Percentiles rank a stretch among this genome's conserved stretches.
Evolutionary conservation across 2,113 vertebrate species (phyloP).

Genomic region (Campylomormyrus tamandua): DNA sequence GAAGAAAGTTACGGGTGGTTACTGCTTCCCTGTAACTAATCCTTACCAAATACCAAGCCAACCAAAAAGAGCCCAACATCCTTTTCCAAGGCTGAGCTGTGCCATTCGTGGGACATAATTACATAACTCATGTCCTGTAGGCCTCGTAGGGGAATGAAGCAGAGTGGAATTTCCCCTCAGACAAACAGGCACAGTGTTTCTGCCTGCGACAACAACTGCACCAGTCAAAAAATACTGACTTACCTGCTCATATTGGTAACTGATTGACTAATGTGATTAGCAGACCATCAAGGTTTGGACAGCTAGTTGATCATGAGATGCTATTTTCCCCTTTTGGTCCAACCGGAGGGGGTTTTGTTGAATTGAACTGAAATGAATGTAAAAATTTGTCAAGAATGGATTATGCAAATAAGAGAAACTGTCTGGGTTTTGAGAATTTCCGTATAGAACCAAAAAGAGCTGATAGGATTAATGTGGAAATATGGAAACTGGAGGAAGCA

Average conservation of each 20-base stretch:
- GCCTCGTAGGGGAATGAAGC: neutral
- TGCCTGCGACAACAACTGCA: neutral
- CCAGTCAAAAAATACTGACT: neutral
- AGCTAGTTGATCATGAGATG: neutral
- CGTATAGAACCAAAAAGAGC: neutral
- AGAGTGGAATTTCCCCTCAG: neutral
- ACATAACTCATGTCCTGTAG: neutral
- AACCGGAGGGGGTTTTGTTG: neutral
- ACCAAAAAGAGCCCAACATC: neutral
- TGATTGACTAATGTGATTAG: neutral
- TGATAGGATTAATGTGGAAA: neutral
- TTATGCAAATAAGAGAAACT: neutral
- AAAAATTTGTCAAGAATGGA: neutral
- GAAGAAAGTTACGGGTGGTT: neutral
- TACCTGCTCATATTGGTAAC: neutral
- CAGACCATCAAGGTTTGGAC: neutral
- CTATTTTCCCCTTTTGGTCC: neutral
- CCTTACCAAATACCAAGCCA: neutral
- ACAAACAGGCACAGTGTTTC: neutral
- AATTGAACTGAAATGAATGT: neutral
- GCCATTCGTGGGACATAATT: neutral
- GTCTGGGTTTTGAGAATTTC: neutral
- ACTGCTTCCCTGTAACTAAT: neutral
- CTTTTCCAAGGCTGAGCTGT: neutral
- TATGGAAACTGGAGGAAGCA: neutral